Evolutionary conservation across 1,140 invertebrate species (phyloP).

Genomic region (Achatina immaculata): DNA sequence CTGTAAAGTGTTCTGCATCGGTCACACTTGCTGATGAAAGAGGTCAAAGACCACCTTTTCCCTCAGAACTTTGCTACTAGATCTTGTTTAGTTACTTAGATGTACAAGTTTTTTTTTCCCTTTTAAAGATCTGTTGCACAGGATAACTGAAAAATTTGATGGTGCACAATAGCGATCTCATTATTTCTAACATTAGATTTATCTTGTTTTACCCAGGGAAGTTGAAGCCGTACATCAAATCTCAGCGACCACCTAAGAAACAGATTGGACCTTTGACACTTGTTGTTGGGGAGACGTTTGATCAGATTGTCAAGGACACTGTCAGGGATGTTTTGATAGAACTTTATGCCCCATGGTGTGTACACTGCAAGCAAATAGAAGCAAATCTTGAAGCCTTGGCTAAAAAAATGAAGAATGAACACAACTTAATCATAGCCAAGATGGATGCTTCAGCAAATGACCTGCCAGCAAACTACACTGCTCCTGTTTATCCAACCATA

Average conservation of each 20-base stretch:
- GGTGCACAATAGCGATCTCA: no score
- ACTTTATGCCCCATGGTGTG: slow-evolving; percentile 99
- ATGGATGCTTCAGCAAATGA: slow-evolving; percentile 99
- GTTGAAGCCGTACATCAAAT: slow-evolving; percentile 92
- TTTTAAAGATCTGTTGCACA: no score
- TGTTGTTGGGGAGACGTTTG: slow-evolving; percentile 96
- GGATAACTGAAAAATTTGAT: no score
- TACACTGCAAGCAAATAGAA: slow-evolving; percentile 95
- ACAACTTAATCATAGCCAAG: slow-evolving; percentile 91
- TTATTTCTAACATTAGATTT: no score
- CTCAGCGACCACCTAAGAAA: slow-evolving; percentile 89
- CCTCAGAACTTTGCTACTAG: no score
- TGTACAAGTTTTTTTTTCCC: no score
- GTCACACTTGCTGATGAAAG: no score
- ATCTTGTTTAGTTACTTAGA: no score
- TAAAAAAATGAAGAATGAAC: slow-evolving; percentile 86
- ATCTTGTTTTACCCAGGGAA: no score
- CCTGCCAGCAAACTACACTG: slow-evolving; percentile 88
- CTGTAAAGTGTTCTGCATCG: no score
- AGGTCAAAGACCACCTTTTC: no score
- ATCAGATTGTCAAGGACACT: slow-evolving; percentile 91
- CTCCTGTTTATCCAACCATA: slow-evolving; percentile 94
- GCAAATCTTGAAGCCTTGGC: slow-evolving; percentile 95
- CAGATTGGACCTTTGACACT: slow-evolving; percentile 88
- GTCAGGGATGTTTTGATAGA: slow-evolving; percentile 94